A percentile compares a stretch with the other conserved stretches of the same genome.
phyloP scores from a whole-genome alignment of 2,797 vertebrate species.

The Poliocrania exsul region DNA sequence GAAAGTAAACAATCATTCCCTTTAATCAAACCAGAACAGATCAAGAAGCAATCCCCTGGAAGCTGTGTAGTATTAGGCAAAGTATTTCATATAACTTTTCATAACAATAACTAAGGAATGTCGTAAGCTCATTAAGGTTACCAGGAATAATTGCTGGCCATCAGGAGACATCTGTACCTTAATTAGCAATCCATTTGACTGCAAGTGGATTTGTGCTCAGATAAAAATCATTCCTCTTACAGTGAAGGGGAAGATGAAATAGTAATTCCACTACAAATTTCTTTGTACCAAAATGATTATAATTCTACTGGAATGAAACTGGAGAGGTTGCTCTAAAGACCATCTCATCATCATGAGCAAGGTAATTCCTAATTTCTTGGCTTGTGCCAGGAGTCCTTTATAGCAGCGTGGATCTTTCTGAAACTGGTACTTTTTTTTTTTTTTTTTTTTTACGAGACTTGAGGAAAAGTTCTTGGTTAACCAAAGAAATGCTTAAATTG shows the following conservation, averaged over 20 bases:
- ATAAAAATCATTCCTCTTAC: not conserved
- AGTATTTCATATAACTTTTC: not conserved
- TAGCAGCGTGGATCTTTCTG: not conserved
- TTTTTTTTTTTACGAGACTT: not conserved
- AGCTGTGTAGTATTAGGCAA: not conserved
- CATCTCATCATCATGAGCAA: not conserved
- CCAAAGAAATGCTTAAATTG: not conserved
- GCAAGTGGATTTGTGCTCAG: not conserved
- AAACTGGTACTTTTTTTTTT: not conserved
- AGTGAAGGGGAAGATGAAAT: not conserved
- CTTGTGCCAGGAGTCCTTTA: not conserved
- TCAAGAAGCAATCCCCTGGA: not conserved
- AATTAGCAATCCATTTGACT: not conserved
- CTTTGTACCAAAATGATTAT: not conserved
- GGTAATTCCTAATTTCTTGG: not conserved
- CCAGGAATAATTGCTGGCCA: conserved; percentile 40
- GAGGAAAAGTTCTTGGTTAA: not conserved
- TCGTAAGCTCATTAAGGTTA: conserved; percentile 38
- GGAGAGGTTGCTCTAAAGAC: not conserved
- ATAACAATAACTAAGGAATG: conserved; percentile 24
- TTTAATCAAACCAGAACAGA: conserved; percentile 20
- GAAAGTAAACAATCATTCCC: not conserved
- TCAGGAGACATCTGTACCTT: conserved; percentile 15
- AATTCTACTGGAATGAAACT: not conserved
- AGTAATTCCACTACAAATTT: not conserved